Percentiles rank a stretch among this genome's conserved stretches.
phyloP scores from a whole-genome alignment of 2,888 invertebrate species.

The Eurytoma adleriae region DNA sequence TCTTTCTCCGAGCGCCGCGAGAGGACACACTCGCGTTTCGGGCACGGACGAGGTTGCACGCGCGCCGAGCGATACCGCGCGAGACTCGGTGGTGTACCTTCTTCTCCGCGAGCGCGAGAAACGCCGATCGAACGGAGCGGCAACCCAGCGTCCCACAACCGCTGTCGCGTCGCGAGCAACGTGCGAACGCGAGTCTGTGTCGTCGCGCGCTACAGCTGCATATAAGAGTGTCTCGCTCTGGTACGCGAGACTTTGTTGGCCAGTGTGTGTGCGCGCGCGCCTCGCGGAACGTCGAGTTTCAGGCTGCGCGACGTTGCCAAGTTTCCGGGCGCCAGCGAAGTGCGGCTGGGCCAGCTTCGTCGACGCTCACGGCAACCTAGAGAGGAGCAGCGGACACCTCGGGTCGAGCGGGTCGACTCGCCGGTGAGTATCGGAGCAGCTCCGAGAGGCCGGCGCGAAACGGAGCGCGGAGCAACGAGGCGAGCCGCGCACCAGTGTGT shows the following conservation, averaged over 20 bases:
- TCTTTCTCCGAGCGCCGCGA: conserved; percentile 53
- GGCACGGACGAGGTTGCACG: conserved; percentile 70
- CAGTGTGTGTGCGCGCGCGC: not conserved
- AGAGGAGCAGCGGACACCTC: not conserved
- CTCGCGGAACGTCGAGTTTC: conserved; percentile 15
- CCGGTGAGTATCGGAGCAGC: not conserved
- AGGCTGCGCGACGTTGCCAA: conserved; percentile 37
- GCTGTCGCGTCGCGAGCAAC: not conserved
- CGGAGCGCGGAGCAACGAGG: conserved; percentile 1
- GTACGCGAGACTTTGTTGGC: not conserved
- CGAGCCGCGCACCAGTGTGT: not conserved
- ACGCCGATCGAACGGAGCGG: conserved; percentile 11
- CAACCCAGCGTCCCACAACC: conserved; percentile 19
- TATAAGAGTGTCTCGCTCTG: conserved; percentile 1
- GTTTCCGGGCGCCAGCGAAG: conserved; percentile 1
- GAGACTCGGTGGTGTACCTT: not conserved
- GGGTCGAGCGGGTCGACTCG: not conserved
- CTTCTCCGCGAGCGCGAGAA: not conserved
- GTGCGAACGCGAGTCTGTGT: not conserved
- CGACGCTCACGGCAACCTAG: not conserved
- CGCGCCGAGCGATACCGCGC: conserved; percentile 37
- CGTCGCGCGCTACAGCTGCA: not conserved
- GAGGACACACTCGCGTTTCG: conserved; percentile 73
- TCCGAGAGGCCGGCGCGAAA: not conserved
- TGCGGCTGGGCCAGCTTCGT: not conserved